phyloP scores from a whole-genome alignment of 1,140 invertebrate species.

The Grapholita molesta region DNA sequence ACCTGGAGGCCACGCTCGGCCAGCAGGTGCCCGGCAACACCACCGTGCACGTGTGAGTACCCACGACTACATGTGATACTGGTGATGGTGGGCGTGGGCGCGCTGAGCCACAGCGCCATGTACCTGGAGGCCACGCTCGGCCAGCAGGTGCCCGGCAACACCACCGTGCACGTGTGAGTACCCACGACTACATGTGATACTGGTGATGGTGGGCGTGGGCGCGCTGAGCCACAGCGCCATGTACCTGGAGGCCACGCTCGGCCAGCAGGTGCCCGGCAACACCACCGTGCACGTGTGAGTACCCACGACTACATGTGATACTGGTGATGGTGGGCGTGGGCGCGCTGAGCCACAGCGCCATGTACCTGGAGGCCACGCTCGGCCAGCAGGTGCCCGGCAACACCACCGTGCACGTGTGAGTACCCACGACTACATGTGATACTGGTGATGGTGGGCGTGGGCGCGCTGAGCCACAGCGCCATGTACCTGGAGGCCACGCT shows the following conservation, averaged over 20 bases:
- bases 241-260: slow-evolving; percentile 73
- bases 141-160: slow-evolving; percentile 74
- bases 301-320: not conserved
- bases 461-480: slow-evolving; percentile 55
- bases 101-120: slow-evolving; percentile 62
- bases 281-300: slow-evolving; percentile 74
- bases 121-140: slow-evolving; percentile 73
- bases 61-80: not conserved
- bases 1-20: slow-evolving; percentile 71
- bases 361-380: slow-evolving; percentile 74
- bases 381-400: slow-evolving; percentile 74
- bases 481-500: slow-evolving; percentile 74
- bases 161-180: slow-evolving; percentile 71
- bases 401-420: slow-evolving; percentile 73
- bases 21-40: slow-evolving; percentile 75
- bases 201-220: no score
- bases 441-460: no score
- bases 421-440: slow-evolving; percentile 21
- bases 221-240: slow-evolving; percentile 61
- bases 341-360: slow-evolving; percentile 57
- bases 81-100: no score
- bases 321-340: no score
- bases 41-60: slow-evolving; percentile 69
- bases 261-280: slow-evolving; percentile 73
- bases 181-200: not conserved